Evolutionary conservation across 2,113 vertebrate genomes (phyloP).

Genomic region (Pleuronectes platessa): DNA sequence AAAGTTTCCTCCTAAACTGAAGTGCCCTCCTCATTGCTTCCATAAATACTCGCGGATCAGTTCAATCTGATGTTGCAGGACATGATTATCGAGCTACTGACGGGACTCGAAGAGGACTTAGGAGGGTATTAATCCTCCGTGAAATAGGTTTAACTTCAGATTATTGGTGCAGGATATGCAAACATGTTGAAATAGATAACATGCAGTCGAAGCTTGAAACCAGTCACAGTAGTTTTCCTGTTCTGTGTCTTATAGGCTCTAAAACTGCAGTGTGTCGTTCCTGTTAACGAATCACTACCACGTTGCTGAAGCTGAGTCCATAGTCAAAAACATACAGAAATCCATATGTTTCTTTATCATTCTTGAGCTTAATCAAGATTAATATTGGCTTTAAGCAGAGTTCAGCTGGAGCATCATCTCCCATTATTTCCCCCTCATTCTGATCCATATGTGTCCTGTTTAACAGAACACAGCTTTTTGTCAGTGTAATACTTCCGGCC

Average conservation of each 20-base stretch:
- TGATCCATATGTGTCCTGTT: constrained; percentile 31
- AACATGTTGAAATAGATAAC: constrained; percentile 27
- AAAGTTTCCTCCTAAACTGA: constrained; percentile 19
- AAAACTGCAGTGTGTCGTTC: background rate
- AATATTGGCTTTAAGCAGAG: background rate
- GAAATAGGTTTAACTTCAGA: constrained; percentile 47
- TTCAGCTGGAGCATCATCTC: no score
- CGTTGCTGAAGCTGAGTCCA: no score
- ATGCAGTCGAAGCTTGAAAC: background rate
- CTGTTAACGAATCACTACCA: no score
- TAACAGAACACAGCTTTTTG: constrained; percentile 44
- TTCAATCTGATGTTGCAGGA: constrained; percentile 41
- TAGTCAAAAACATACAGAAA: background rate
- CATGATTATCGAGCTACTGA: constrained; percentile 41
- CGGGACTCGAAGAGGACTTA: constrained; percentile 28
- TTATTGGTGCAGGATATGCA: constrained; percentile 39
- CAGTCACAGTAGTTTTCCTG: background rate
- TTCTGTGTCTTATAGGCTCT: background rate
- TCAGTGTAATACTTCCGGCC: constrained; percentile 28
- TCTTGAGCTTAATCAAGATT: no score
- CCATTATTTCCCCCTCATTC: background rate
- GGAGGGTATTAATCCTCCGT: constrained; percentile 37
- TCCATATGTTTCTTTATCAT: background rate
- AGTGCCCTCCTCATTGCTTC: constrained; percentile 40
- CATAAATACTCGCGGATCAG: constrained; percentile 19